Percentiles rank a stretch among this genome's conserved stretches.
phyloP scores from a whole-genome alignment of 2,888 invertebrate species.

The Acanthosepion esculentum region DNA sequence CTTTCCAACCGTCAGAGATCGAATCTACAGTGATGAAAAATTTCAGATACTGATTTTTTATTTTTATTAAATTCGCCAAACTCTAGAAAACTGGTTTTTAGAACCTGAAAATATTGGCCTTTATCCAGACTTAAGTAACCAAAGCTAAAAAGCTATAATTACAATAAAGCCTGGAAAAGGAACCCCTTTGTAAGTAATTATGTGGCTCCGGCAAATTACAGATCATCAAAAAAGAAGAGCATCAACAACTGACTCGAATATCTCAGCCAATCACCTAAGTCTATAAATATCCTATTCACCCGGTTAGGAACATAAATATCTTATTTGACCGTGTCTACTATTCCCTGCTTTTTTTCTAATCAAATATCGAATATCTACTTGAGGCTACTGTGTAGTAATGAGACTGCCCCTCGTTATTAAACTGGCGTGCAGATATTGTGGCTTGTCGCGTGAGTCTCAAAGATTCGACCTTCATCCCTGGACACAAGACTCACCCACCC shows the following conservation, averaged over 20 bases:
- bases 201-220: not conserved
- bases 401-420: not conserved
- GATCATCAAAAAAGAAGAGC: not conserved
- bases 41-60: too few species aligned
- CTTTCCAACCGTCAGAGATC: too few species aligned
- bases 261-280: not conserved
- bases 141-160: too few species aligned
- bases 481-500: not conserved
- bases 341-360: not conserved
- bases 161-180: not conserved
- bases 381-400: not conserved
- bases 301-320: not conserved
- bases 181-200: not conserved
- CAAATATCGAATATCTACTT: not conserved
- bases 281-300: not conserved
- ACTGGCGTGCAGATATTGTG: constrained; percentile 17
- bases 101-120: too few species aligned
- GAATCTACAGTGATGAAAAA: too few species aligned
- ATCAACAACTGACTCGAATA: not conserved
- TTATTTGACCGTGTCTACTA: not conserved
- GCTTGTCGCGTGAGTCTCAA: constrained; percentile 1
- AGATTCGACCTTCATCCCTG: not conserved
- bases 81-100: too few species aligned
- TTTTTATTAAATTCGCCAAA: too few species aligned
- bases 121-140: too few species aligned